Base-by-base conservation (phyloP, 2,888 invertebrate species). In the Caenorhabditis afra region DNA sequence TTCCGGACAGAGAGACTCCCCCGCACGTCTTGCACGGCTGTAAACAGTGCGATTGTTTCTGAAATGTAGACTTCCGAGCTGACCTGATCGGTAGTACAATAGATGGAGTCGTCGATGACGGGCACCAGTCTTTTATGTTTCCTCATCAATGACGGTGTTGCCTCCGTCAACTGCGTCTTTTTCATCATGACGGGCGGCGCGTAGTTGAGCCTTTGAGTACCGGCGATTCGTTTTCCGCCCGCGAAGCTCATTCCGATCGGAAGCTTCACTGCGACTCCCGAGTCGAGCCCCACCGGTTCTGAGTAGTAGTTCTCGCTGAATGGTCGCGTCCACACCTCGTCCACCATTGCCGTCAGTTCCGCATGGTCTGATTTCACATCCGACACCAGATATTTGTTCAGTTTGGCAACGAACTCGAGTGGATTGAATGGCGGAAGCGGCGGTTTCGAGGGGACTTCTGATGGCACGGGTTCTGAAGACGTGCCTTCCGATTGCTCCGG, bases 101-200 rank as follows among this genome's bases (percentile, higher is more conserved):
- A 61, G 12, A 74, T 71, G 16, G 80, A 70, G 16, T 80, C 80
- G 29, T 80, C 80, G 22, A 80, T 80, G 16, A 80, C 65, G n/a
- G 80, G 75, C n/a, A 74, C 29, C n/a, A 49, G 57, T 39, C 75
- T 80, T n/a, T 66, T 75, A 23, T 11, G 18, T 16, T 74, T 74
- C 23, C 68, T 79, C 68, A 5, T 3, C 29, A 29, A 29, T 29
- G 29, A 29, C 29, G 29, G 29, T 7, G 29, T 7, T 29, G 29
- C 12, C 14, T 52, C 58, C 2, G 58, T 50, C 1, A 52, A 22
- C 45, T 39, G 55, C 20, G 14, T 29, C 16, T 39, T n/a, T 18
- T 64, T 64, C 20, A 53, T 68, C 23, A 66, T 37, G 4, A n/a
- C 18, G 5, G 52, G 50, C 18, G 77, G 59, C 3, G 58, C 49